A percentile compares a stretch with the other conserved stretches of the same genome.
phyloP scores from a whole-genome alignment of 2,797 vertebrate genomes.

The Karalla daura region DNA sequence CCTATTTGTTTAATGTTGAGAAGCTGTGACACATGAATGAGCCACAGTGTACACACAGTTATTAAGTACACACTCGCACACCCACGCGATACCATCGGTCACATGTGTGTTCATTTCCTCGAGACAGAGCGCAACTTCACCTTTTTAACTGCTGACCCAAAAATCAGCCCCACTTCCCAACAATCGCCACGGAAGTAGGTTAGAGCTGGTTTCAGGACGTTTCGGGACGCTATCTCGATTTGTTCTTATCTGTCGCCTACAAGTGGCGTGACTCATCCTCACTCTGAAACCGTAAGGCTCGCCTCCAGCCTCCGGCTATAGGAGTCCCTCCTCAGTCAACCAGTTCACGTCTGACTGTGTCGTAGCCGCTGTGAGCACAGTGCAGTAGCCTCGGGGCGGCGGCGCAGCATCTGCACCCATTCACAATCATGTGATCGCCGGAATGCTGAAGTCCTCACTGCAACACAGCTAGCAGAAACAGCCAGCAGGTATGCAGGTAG shows the following conservation, averaged over 20 bases:
- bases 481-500: conserved; percentile 52
- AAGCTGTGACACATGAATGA: conserved; percentile 35
- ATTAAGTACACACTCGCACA: not conserved
- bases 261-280: not conserved
- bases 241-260: not conserved
- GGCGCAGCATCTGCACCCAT: conserved; percentile 26
- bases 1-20: conserved; percentile 60
- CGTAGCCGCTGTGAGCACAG: conserved; percentile 13
- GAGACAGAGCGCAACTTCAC: no score
- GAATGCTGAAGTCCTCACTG: conserved; percentile 70
- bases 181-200: no score
- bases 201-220: no score
- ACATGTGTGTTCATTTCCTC: no score
- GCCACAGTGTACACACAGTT: conserved; percentile 1
- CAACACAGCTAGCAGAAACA: conserved; percentile 25
- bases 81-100: not conserved
- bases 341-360: not conserved
- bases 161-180: no score
- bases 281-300: not conserved
- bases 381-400: conserved; percentile 1
- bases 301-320: not conserved
- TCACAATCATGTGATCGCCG: conserved; percentile 68
- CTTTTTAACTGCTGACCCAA: no score
- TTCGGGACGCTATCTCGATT: not conserved
- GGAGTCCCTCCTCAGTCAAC: conserved; percentile 1